Base-by-base conservation (phyloP, 2,113 vertebrate genomes). In the Cavia porcellus region DNA sequence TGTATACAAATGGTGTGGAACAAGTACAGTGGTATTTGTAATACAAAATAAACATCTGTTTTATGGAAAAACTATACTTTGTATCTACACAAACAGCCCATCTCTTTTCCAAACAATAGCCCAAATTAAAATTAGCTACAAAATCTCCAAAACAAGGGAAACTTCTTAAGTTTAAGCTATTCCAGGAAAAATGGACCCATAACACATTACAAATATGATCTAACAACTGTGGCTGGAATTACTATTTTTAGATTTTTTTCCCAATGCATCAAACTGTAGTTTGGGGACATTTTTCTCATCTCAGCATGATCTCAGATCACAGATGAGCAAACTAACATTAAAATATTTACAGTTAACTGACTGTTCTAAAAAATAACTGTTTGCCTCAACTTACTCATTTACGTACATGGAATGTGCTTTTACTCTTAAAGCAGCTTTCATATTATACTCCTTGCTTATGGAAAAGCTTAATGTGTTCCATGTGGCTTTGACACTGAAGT, bases 1-100 rank as follows among this genome's bases (percentile, higher is more conserved):
- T 99, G 99, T 99, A 99, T 99, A 99, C 99, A 99, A 99, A 99
- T 99, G 99, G 98, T 99, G 99, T 99, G 99, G 99, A 99, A 99
- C 99, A 99, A 99, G 98, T 99, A 99, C 99, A 99, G 99, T 99
- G 99, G 99, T 99, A 99, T 99, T 99, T 99, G 99, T 99, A 99
- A 99, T 99, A 99, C 99, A 99, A 99, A 99, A 99, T 99, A 99
- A 99, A 99, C 98, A 99, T 99, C 98, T 98, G 98, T 99, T 98
- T 99, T 98, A 99, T 99, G 98, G 98, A 98, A 99, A 99, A 98
- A 98, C 98, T 99, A 99, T 99, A 99, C 98, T 99, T 99, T 98
- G 97, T 99, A 99, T 99, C 99, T 99, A 98, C 98, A 99, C 98
- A 99, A 98, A 99, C 98, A 98, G 99, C 98, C 99, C 98, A 99